Conservation (phyloP, 2,797 vertebrate species). For the Cottoperca gobio region DNA sequence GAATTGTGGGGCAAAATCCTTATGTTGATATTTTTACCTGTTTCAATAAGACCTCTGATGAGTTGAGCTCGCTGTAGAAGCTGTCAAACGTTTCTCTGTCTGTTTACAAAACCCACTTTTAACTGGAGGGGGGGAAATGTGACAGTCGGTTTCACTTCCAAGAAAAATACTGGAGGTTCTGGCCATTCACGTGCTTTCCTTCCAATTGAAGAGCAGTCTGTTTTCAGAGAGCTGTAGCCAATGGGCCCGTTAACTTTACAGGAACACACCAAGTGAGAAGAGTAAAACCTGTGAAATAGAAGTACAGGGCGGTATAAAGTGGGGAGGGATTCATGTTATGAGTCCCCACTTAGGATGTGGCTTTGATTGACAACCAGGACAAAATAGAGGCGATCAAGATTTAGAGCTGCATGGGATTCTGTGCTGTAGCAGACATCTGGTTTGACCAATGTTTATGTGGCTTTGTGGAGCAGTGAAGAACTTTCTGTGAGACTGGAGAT, state of each 20-base stretch:
- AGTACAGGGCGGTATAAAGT: constrained; percentile 51
- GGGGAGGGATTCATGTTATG: constrained; percentile 62
- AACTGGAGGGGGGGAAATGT: constrained; percentile 48
- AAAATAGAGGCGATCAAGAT: constrained; percentile 63
- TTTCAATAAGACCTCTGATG: constrained; percentile 71
- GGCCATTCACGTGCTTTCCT: constrained; percentile 49
- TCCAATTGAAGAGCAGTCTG: constrained; percentile 60
- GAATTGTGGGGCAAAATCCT: constrained; percentile 53
- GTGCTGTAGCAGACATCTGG: constrained; percentile 69
- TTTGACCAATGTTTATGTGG: constrained; percentile 73
- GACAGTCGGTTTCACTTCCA: constrained; percentile 69
- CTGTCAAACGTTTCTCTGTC: constrained; percentile 64
- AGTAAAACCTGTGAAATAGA: constrained; percentile 67
- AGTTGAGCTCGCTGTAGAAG: constrained; percentile 53
- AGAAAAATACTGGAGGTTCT: constrained; percentile 74
- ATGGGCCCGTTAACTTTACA: constrained; percentile 75
- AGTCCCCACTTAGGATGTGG: constrained; percentile 68
- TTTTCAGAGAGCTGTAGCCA: constrained; percentile 63
- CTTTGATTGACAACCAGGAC: constrained; percentile 77
- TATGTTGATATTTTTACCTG: constrained; percentile 65
- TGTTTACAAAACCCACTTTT: constrained; percentile 70
- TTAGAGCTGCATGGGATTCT: constrained; percentile 67
- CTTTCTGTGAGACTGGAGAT: constrained; percentile 55
- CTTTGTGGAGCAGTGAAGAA: constrained; percentile 65
- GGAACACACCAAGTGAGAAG: constrained; percentile 64